Percentiles rank a stretch among this genome's conserved stretches.
Evolutionary conservation across 2,888 invertebrate species (phyloP).

Genomic region (Lithophane semibrunnea): DNA sequence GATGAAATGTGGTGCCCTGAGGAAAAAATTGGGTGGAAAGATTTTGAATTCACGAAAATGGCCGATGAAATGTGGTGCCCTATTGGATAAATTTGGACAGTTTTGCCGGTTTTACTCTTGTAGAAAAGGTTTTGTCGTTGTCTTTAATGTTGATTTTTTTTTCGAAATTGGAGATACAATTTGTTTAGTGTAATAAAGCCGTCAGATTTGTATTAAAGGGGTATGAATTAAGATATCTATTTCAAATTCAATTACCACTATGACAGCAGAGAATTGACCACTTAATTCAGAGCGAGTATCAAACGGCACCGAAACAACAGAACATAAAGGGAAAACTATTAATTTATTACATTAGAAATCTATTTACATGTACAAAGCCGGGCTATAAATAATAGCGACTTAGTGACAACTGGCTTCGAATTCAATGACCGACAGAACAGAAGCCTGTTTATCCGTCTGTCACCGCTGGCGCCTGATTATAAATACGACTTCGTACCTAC

Average conservation of each 20-base stretch:
- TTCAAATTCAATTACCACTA: background rate
- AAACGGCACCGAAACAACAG: conserved; percentile 41
- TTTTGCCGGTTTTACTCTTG: background rate
- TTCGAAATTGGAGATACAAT: rapidly evolving
- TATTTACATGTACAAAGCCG: conserved; percentile 54
- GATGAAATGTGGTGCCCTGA: background rate
- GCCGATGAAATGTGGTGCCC: background rate
- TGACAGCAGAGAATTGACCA: conserved; percentile 5
- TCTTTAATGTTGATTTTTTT: too few relatives aligned
- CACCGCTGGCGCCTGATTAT: conserved; percentile 65
- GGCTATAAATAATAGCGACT: conserved; percentile 56
- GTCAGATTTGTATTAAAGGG: too few relatives aligned
- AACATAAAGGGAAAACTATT: conserved; percentile 54
- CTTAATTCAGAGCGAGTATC: conserved; percentile 39
- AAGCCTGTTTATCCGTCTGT: conserved; percentile 68
- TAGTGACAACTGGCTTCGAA: conserved; percentile 61
- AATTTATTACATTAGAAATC: conserved; percentile 58
- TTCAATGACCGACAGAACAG: conserved; percentile 65
- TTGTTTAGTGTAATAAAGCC: background rate
- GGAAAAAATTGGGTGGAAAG: background rate
- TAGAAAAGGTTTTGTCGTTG: background rate
- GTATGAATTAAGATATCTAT: background rate
- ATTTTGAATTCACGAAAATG: background rate
- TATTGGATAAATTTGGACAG: background rate
- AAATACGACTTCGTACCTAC: conserved; percentile 55